Percentiles rank a stretch among this genome's conserved stretches.
Evolutionary conservation across 2,888 invertebrate species (phyloP).

Genomic region (Schizaphis graminum): DNA sequence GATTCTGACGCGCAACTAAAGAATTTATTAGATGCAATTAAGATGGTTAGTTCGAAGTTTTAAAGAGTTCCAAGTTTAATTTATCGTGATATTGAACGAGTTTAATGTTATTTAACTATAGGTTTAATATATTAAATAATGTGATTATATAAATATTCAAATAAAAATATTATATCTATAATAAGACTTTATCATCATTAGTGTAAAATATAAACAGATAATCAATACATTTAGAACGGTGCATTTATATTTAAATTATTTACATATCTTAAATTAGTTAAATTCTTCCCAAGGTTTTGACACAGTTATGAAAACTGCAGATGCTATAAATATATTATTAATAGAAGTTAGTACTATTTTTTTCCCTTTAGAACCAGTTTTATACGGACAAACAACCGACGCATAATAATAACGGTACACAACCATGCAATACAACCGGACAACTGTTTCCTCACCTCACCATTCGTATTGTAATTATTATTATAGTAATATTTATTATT

Average conservation of each 20-base stretch:
- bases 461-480: conserved; percentile 27
- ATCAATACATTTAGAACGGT: not conserved
- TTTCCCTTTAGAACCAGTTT: conserved; percentile 38
- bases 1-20: not conserved
- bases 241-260: not conserved
- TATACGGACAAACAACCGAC: conserved; percentile 25
- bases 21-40: not conserved
- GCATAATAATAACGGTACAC: conserved; percentile 47
- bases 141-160: not conserved
- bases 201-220: not conserved
- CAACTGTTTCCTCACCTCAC: conserved; percentile 26
- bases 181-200: not conserved
- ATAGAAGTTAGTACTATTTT: conserved; percentile 24
- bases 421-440: conserved; percentile 11
- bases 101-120: not conserved
- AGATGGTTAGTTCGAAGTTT: not conserved
- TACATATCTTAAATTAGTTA: not conserved
- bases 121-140: not conserved
- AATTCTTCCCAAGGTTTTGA: conserved; percentile 58
- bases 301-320: conserved; percentile 38
- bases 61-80: not conserved
- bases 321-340: conserved; percentile 19
- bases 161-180: not conserved
- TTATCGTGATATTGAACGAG: not conserved
- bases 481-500: conserved; percentile 8